Evolutionary conservation across 2,888 invertebrate genomes (phyloP), one percentile per base, ranked within the genome.

Genomic region (Neoaliturus tenellus): DNA sequence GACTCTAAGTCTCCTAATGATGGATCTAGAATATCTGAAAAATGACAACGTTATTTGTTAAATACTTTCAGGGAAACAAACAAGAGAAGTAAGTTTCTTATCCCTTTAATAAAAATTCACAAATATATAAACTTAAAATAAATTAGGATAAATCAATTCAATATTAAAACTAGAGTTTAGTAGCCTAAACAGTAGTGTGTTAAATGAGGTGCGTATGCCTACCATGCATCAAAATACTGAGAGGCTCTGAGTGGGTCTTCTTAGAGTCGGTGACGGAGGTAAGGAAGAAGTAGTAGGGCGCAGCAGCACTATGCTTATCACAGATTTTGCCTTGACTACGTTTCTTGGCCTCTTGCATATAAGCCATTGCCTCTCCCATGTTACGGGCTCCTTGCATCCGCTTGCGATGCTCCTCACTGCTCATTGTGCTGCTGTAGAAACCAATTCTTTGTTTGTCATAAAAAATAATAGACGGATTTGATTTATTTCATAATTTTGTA

Each of bases 221-320:
- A 94, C 94, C 94, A 89, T 93, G 93, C 87, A 96, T 94, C 0
- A 95, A 95, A 5, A 96, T 93, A 0, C 95, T 93, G 82, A 94
- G 92, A 0, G 93, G 91, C 86, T 96, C 95, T 0, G 89, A 88
- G 85, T 94, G 94, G 0, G 96, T 96, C 51, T 91, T 91, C 58
- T 90, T 92, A 0, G 93, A 92, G 85, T 93, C 93, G 0, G 93
- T 93, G 0, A 97, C 94, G 23, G 94, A 93, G 0, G 96, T 95
- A 31, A 95, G 94, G 90, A 97, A 97, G 86, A 96, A 91, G 88
- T 95, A 92, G 87, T 95, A 96, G 0, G 97, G 97, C 0, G 93
- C 93, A 12, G 94, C 93, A 0, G 92, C 91, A 25, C 93, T 92
- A 88, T 95, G 92, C 89, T 96, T 95, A 17, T 92, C 91, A 0